Conservation (phyloP, 2,113 vertebrate genomes). For the Hemiscyllium ocellatum region DNA sequence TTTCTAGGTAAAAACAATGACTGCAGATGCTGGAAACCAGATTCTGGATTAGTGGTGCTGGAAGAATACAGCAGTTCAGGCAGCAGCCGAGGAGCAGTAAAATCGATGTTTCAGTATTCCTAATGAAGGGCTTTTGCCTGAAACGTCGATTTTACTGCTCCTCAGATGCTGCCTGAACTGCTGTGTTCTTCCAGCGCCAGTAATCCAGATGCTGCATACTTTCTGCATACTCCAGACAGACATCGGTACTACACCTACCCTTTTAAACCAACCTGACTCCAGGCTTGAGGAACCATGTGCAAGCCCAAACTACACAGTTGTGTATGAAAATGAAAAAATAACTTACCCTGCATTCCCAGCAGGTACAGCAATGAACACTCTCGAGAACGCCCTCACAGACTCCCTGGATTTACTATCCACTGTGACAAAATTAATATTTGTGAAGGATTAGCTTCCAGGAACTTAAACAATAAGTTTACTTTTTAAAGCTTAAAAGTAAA, state of each 20-base stretch:
- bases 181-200: no score
- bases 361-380: constrained; percentile 78
- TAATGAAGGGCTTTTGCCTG: no score
- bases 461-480: neutral
- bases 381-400: constrained; percentile 70
- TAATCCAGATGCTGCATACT: neutral
- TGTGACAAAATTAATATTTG: constrained; percentile 39
- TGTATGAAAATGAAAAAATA: neutral
- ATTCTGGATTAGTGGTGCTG: no score
- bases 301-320: neutral
- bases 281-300: neutral
- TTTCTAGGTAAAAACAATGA: no score
- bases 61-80: no score
- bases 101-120: no score
- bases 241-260: neutral
- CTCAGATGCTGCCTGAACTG: no score
- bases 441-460: neutral
- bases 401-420: constrained; percentile 73
- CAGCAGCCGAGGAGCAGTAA: no score
- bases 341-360: constrained; percentile 71
- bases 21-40: no score
- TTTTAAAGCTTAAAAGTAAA: neutral
- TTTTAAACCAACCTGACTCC: neutral
- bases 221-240: neutral
- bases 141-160: no score